A percentile compares a stretch with the other conserved stretches of the same genome.
Conservation (phyloP, 1,140 invertebrate genomes). For the Popillia japonica region DNA sequence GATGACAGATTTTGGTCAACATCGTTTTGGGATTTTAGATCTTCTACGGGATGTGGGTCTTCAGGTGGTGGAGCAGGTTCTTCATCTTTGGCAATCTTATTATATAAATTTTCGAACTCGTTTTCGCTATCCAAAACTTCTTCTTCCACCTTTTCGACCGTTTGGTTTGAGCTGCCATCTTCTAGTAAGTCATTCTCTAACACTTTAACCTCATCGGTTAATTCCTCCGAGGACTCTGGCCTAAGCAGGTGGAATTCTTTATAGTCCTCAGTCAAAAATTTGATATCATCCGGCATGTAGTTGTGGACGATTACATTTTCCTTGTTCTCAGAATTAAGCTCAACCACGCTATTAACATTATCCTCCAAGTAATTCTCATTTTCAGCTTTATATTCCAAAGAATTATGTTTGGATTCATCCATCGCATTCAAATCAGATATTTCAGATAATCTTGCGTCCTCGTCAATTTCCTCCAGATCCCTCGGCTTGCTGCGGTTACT, state of each 20-base stretch:
- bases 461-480: slow-evolving; percentile 5
- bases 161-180: too few species aligned
- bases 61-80: neutral
- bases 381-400: slow-evolving; percentile 1
- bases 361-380: neutral
- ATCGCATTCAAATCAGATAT: neutral
- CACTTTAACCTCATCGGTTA: too few species aligned
- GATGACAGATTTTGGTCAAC: neutral
- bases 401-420: slow-evolving; percentile 18
- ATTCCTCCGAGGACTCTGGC: too few species aligned
- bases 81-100: neutral
- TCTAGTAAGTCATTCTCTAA: too few species aligned
- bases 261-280: neutral
- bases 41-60: too few species aligned
- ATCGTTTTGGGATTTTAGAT: too few species aligned
- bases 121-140: slow-evolving; percentile 1
- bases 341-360: neutral
- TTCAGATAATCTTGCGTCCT: neutral
- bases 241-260: neutral
- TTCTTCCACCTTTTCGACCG: neutral
- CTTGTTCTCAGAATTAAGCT: neutral
- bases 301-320: neutral
- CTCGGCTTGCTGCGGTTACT: neutral
- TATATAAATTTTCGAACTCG: slow-evolving; percentile 30
- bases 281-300: neutral